Evolutionary conservation across 2,113 vertebrate species (phyloP).

Genomic region (Anoura caudifer): DNA sequence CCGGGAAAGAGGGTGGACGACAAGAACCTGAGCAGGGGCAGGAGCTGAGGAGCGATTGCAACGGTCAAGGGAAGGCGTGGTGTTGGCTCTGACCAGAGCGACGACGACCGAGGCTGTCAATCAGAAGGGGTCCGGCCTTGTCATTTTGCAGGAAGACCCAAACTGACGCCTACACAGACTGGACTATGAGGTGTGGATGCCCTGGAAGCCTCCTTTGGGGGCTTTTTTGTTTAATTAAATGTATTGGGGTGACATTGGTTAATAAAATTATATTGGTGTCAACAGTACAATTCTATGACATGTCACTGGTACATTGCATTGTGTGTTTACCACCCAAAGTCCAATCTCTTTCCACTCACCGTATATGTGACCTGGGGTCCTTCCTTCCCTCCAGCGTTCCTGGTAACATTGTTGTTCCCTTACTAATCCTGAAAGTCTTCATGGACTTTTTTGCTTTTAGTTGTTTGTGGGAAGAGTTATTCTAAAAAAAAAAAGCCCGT

Average conservation of each 20-base stretch:
- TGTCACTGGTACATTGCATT: not conserved
- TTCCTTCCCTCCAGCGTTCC: not conserved
- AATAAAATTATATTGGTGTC: not conserved
- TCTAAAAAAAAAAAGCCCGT: not conserved
- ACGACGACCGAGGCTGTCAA: not conserved
- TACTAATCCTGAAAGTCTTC: not conserved
- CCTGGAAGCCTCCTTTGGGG: not conserved
- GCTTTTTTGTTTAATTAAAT: not conserved
- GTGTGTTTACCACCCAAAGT: not conserved
- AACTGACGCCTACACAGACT: accelerated
- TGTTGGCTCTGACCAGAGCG: not conserved
- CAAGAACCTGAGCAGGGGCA: no score
- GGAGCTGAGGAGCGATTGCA: not conserved
- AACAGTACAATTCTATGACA: not conserved
- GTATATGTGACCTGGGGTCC: not conserved
- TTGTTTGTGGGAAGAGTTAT: not conserved
- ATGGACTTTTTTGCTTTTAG: not conserved
- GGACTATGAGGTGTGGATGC: not conserved
- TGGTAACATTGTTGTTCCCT: not conserved
- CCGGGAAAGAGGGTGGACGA: not conserved
- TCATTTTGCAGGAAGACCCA: not conserved
- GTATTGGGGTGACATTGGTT: not conserved
- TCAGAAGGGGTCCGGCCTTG: no score
- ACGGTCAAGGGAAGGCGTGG: not conserved
- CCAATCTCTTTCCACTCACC: not conserved